Conservation (phyloP, 2,888 invertebrate genomes). For the Drosophila neutralis region DNA sequence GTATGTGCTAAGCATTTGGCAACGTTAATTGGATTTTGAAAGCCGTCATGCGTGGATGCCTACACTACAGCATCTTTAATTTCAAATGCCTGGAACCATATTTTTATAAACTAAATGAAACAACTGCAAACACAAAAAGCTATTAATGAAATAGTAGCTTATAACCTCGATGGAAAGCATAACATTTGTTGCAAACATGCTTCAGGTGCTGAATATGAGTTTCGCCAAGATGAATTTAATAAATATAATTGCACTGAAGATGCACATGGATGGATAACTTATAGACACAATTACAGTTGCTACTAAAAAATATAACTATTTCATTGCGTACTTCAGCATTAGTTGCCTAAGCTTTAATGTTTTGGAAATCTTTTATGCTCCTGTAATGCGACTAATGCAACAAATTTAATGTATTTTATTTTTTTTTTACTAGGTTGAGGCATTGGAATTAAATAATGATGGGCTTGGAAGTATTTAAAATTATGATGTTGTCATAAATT, state of each 20-base stretch:
- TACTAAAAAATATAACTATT: neutral
- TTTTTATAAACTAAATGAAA: neutral
- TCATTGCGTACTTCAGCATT: neutral
- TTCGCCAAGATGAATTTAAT: neutral
- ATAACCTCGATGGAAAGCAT: neutral
- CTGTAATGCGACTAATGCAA: neutral
- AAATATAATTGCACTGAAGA: neutral
- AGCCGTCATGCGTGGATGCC: conserved; percentile 19
- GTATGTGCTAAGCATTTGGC: conserved; percentile 23
- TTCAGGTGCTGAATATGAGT: neutral
- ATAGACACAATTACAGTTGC: neutral
- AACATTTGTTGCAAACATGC: neutral
- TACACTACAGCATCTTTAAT: conserved; percentile 39
- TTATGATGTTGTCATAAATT: neutral
- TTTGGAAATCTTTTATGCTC: neutral
- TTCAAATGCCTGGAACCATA: conserved; percentile 7
- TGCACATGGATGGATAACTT: neutral
- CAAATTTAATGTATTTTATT: neutral
- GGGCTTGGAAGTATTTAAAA: neutral
- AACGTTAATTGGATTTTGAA: conserved; percentile 69
- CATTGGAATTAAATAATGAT: neutral
- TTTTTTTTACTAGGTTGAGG: neutral
- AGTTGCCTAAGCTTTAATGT: neutral
- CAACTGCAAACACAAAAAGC: neutral
- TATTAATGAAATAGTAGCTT: neutral